Evolutionary conservation across 2,888 invertebrate species (phyloP).

Genomic region (Pammene aurita): DNA sequence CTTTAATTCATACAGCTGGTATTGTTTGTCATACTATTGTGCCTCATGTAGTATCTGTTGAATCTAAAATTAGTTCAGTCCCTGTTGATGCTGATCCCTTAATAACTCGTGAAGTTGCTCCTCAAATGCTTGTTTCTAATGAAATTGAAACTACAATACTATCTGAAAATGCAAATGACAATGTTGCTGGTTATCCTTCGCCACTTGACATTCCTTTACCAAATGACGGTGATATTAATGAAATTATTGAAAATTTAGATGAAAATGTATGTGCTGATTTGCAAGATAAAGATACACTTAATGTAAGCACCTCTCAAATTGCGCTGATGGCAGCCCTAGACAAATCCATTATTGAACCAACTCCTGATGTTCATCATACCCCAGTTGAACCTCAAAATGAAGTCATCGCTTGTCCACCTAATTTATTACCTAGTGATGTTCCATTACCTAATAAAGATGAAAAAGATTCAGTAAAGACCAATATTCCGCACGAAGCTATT

Average conservation of each 20-base stretch:
- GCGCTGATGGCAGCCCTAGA: constrained; percentile 8
- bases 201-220: constrained; percentile 60
- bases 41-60: constrained; percentile 4
- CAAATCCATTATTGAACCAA: constrained; percentile 17
- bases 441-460: constrained; percentile 25
- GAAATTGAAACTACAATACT: not conserved
- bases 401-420: constrained; percentile 16
- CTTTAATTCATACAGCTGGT: constrained; percentile 13
- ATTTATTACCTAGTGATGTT: constrained; percentile 35
- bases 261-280: not conserved
- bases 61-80: constrained; percentile 14
- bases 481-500: constrained; percentile 28
- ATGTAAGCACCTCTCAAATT: constrained; percentile 7
- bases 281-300: not conserved
- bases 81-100: not conserved
- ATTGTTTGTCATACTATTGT: constrained; percentile 9
- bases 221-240: constrained; percentile 59
- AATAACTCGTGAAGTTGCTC: not conserved
- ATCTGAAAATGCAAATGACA: constrained; percentile 4
- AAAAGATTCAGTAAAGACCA: constrained; percentile 11
- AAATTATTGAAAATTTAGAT: constrained; percentile 32
- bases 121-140: constrained; percentile 1
- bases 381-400: not conserved
- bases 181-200: constrained; percentile 23
- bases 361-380: not conserved